Evolutionary conservation across 2,113 vertebrate species (phyloP).

Genomic region (Mystacornis crossleyi): DNA sequence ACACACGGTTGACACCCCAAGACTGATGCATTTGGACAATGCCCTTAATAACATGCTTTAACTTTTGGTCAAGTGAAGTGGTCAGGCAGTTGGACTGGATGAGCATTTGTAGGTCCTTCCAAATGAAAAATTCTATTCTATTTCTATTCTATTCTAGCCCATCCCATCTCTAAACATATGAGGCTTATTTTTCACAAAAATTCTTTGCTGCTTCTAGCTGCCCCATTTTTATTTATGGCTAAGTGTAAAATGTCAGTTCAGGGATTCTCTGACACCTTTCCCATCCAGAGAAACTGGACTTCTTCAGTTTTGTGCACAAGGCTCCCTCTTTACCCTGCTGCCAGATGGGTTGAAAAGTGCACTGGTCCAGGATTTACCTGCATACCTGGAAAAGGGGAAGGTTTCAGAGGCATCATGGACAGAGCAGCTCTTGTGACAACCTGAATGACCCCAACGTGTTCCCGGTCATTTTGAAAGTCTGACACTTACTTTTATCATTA

Average conservation of each 20-base stretch:
- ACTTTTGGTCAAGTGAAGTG: background rate
- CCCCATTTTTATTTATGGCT: background rate
- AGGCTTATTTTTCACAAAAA: background rate
- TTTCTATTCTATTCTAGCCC: background rate
- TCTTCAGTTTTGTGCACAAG: background rate
- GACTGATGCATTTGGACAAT: background rate
- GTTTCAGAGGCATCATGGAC: background rate
- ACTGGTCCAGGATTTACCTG: background rate
- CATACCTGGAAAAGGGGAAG: background rate
- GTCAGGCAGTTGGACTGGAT: background rate
- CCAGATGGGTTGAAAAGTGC: background rate
- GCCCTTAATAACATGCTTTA: background rate
- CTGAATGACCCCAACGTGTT: background rate
- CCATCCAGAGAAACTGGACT: background rate
- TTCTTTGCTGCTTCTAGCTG: background rate
- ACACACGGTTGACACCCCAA: accelerated
- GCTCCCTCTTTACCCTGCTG: background rate
- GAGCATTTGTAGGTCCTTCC: background rate
- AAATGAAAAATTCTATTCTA: background rate
- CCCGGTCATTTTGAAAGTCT: background rate
- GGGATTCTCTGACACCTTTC: background rate
- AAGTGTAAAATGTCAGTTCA: background rate
- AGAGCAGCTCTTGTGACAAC: background rate
- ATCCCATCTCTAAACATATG: background rate
- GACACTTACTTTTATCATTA: background rate